Percentiles rank a stretch among this genome's conserved stretches.
Evolutionary conservation across 2,888 invertebrate species (phyloP).

Genomic region (Lymantria monacha): DNA sequence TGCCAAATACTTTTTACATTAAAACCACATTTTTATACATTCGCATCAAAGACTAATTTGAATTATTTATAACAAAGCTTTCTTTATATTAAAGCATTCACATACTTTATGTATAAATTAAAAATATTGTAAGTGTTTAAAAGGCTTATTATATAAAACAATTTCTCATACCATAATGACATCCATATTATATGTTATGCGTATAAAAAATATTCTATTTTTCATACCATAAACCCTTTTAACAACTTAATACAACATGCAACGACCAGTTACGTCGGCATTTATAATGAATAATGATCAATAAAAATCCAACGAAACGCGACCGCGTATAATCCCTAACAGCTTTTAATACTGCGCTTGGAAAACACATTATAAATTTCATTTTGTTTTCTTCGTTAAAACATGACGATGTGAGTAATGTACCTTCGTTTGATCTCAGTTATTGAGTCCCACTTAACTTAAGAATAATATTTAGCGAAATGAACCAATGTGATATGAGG

Average conservation of each 20-base stretch:
- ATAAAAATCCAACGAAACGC: constrained; percentile 63
- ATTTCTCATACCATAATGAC: too few species aligned
- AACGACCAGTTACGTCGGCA: constrained; percentile 53
- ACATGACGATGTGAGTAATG: constrained; percentile 45
- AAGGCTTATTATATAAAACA: too few species aligned
- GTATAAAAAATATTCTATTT: constrained; percentile 32
- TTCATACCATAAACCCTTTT: constrained; percentile 56
- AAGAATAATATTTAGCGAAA: constrained; percentile 75
- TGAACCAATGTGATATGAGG: constrained; percentile 59
- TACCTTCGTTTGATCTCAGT: constrained; percentile 64
- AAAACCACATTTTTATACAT: too few species aligned
- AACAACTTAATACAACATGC: constrained; percentile 64
- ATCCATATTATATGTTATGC: background rate
- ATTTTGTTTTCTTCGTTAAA: constrained; percentile 53
- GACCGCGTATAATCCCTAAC: constrained; percentile 45
- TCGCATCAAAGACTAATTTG: too few species aligned
- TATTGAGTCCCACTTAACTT: constrained; percentile 49
- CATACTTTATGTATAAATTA: too few species aligned
- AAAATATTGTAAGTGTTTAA: too few species aligned
- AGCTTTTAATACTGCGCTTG: constrained; percentile 43
- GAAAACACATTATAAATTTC: constrained; percentile 42
- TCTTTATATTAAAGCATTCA: too few species aligned
- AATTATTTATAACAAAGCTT: too few species aligned
- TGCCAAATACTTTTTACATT: constrained; percentile 50
- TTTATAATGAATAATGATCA: constrained; percentile 74